Conservation (phyloP, 2,797 vertebrate species). For the Kryptolebias ocellatus region DNA sequence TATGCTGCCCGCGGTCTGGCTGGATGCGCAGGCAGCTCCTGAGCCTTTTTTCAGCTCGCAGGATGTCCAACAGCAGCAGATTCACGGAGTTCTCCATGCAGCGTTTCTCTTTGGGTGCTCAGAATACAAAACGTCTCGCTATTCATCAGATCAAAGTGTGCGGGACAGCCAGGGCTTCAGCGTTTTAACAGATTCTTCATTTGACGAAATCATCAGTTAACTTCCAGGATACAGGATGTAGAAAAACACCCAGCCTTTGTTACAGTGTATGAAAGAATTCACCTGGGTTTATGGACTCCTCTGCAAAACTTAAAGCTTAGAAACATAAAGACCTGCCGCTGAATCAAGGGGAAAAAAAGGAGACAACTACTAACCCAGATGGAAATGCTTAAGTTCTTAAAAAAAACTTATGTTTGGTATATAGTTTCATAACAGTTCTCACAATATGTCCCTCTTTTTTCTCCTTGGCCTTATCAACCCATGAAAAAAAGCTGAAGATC, state of each 20-base stretch:
- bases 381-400: too few relatives aligned
- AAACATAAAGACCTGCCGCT: too few relatives aligned
- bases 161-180: slow-evolving; percentile 57
- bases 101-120: slow-evolving; percentile 59
- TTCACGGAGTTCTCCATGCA: slow-evolving; percentile 51
- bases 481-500: too few relatives aligned
- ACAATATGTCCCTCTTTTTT: too few relatives aligned
- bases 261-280: background rate
- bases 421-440: too few relatives aligned
- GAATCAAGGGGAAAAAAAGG: too few relatives aligned
- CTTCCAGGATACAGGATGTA: slow-evolving; percentile 12
- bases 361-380: too few relatives aligned
- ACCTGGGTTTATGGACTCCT: background rate
- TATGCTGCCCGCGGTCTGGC: slow-evolving; percentile 42
- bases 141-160: slow-evolving; percentile 64
- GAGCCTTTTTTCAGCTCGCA: slow-evolving; percentile 54
- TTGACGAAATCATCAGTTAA: slow-evolving; percentile 39
- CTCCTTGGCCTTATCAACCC: too few relatives aligned
- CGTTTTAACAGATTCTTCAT: slow-evolving; percentile 36
- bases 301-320: too few relatives aligned
- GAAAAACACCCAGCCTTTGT: background rate
- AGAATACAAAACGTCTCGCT: slow-evolving; percentile 61
- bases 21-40: background rate
- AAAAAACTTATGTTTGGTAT: too few relatives aligned
- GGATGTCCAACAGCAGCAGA: slow-evolving; percentile 63